A percentile compares a stretch with the other conserved stretches of the same genome.
Evolutionary conservation across 2,888 invertebrate species (phyloP).

Genomic region (Ornithoptera priamus): DNA sequence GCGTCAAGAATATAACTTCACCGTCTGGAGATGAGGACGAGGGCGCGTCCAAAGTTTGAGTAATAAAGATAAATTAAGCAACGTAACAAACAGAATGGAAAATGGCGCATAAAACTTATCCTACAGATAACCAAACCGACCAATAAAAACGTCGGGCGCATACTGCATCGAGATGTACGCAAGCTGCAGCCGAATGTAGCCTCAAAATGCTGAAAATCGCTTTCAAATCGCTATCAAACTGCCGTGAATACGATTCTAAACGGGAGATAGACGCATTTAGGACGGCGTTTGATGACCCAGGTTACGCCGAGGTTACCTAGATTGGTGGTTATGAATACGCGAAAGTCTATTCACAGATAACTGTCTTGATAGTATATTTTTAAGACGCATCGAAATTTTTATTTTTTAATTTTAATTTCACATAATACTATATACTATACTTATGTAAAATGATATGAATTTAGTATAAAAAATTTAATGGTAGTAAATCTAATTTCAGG

Average conservation of each 20-base stretch:
- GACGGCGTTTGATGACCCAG: slow-evolving; percentile 46
- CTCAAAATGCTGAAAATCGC: slow-evolving; percentile 6
- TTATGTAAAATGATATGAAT: too few relatives aligned
- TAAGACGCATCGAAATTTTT: too few relatives aligned
- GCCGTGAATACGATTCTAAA: neutral
- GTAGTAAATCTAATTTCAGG: too few relatives aligned
- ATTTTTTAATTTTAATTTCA: too few relatives aligned
- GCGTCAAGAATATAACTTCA: slow-evolving; percentile 30
- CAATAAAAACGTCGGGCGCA: slow-evolving; percentile 24
- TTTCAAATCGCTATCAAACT: neutral
- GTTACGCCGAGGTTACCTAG: slow-evolving; percentile 48
- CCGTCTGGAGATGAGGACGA: slow-evolving; percentile 11
- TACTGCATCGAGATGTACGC: slow-evolving; percentile 19
- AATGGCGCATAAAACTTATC: slow-evolving; percentile 26
- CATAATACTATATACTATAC: too few relatives aligned
- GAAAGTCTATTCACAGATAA: neutral
- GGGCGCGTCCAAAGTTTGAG: slow-evolving; percentile 29
- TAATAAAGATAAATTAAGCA: slow-evolving; percentile 40
- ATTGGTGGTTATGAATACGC: neutral
- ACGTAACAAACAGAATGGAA: slow-evolving; percentile 26
- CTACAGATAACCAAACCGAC: slow-evolving; percentile 14
- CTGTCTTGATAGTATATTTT: too few relatives aligned
- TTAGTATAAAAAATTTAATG: too few relatives aligned
- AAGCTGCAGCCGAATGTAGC: slow-evolving; percentile 21
- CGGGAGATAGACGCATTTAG: slow-evolving; percentile 45